Evolutionary conservation across 2,888 invertebrate species (phyloP).

Genomic region (Pammene fasciana): DNA sequence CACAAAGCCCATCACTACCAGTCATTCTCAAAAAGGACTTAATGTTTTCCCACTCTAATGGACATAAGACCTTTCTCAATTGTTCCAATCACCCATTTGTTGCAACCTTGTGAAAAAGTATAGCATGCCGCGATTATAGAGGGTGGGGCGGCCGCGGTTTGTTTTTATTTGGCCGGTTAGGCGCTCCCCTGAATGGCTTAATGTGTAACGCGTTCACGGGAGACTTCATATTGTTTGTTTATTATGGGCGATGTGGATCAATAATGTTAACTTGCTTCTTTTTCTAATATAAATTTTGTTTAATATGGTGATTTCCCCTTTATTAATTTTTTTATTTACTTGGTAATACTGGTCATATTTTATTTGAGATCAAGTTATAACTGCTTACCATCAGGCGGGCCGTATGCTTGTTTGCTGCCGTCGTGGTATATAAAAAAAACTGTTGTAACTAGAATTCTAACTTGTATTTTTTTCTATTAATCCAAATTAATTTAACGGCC

Average conservation of each 20-base stretch:
- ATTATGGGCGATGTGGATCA: constrained; percentile 15
- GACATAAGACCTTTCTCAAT: constrained; percentile 2
- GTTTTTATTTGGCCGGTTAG: constrained; percentile 58
- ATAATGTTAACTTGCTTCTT: neutral
- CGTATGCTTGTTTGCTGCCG: too few species aligned
- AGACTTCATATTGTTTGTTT: constrained; percentile 50
- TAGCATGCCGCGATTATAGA: constrained; percentile 48
- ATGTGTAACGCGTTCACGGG: constrained; percentile 44
- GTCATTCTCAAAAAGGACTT: neutral
- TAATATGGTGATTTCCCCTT: neutral
- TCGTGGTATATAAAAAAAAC: too few species aligned
- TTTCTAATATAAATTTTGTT: neutral
- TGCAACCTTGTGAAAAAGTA: constrained; percentile 54
- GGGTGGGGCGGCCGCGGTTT: constrained; percentile 46
- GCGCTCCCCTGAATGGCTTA: constrained; percentile 56
- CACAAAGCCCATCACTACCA: neutral
- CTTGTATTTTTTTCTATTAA: neutral
- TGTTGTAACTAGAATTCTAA: too few species aligned
- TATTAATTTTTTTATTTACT: neutral
- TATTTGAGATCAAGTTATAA: too few species aligned
- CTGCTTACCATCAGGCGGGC: too few species aligned
- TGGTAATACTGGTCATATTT: too few species aligned
- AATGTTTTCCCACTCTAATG: neutral
- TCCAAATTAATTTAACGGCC: too few species aligned
- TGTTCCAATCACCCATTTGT: constrained; percentile 51